These are phyloP conservation scores for Incurvaria masculella DNA, from an alignment of 2,888 invertebrate species.

Conservation along the genomic window DNA sequence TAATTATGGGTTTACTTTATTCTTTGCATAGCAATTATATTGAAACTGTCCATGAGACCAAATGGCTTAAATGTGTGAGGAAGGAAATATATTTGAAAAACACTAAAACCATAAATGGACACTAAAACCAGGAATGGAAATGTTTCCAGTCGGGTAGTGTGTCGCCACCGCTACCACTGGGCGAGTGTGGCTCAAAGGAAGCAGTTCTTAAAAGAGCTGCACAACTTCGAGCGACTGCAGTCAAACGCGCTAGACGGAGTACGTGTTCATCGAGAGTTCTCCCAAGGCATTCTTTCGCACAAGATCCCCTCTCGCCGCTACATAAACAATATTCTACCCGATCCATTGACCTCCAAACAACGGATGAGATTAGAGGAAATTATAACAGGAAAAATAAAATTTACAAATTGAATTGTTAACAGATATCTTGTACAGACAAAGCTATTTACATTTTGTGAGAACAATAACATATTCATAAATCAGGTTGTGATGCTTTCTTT, in stretches of 20 bases:
- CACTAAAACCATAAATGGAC: too few relatives aligned
- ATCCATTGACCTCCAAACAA: slow-evolving; percentile 34
- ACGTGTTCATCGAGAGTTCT: slow-evolving; percentile 62
- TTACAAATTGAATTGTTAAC: slow-evolving; percentile 19
- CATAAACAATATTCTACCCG: slow-evolving; percentile 40
- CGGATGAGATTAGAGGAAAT: slow-evolving; percentile 47
- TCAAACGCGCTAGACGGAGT: slow-evolving; percentile 62
- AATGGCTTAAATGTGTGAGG: too few relatives aligned
- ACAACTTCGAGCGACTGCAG: slow-evolving; percentile 59
- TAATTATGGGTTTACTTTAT: too few relatives aligned
- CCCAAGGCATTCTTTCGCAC: slow-evolving; percentile 52
- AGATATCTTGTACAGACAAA: slow-evolving; percentile 24
- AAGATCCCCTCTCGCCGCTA: slow-evolving; percentile 43
- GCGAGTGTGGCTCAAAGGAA: slow-evolving; percentile 48
- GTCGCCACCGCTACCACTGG: slow-evolving; percentile 58
- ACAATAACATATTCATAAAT: slow-evolving; percentile 13
- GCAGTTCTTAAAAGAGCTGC: slow-evolving; percentile 61
- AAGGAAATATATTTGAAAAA: too few relatives aligned
- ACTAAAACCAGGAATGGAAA: not conserved
- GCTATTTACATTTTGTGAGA: not conserved
- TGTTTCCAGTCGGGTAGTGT: slow-evolving; percentile 59
- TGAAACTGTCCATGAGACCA: too few relatives aligned
- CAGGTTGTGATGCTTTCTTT: slow-evolving; percentile 24
- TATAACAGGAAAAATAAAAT: slow-evolving; percentile 34
- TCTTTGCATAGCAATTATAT: too few relatives aligned